Evolutionary conservation across 2,113 vertebrate species (phyloP).

Genomic region (Lagopus muta): DNA sequence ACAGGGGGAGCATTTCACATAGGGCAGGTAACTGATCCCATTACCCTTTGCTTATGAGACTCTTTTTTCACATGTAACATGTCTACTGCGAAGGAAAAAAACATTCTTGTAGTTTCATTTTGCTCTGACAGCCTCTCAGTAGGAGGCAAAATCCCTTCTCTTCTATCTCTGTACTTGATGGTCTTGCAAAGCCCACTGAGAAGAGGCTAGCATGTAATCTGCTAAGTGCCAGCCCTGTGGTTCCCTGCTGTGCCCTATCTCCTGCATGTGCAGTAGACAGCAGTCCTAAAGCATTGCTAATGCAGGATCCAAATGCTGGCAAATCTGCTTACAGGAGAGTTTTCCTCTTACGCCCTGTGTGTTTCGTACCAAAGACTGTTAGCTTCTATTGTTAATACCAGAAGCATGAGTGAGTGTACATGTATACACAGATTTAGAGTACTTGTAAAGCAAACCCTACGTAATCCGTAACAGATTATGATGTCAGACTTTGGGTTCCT

Average conservation of each 20-base stretch:
- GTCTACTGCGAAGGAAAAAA: neutral
- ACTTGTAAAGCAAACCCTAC: neutral
- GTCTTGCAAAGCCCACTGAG: slow-evolving; percentile 15
- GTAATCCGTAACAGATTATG: neutral
- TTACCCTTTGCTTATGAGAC: neutral
- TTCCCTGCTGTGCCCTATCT: slow-evolving; percentile 49
- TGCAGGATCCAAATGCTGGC: neutral
- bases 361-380: neutral
- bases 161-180: slow-evolving; percentile 37
- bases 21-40: neutral
- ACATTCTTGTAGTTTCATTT: neutral
- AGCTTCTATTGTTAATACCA: neutral
- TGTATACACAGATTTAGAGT: neutral
- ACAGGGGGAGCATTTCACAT: neutral
- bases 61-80: neutral
- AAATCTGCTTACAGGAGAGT: neutral
- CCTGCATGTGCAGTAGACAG: neutral
- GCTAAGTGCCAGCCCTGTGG: neutral
- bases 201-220: neutral
- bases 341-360: neutral
- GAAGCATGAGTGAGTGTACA: neutral
- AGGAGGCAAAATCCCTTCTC: neutral
- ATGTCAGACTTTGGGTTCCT: neutral
- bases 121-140: neutral
- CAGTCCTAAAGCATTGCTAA: neutral